These are phyloP conservation scores for Dicentrarchus labrax DNA, from an alignment of 2,113 vertebrate species.

Conservation along the genomic window DNA sequence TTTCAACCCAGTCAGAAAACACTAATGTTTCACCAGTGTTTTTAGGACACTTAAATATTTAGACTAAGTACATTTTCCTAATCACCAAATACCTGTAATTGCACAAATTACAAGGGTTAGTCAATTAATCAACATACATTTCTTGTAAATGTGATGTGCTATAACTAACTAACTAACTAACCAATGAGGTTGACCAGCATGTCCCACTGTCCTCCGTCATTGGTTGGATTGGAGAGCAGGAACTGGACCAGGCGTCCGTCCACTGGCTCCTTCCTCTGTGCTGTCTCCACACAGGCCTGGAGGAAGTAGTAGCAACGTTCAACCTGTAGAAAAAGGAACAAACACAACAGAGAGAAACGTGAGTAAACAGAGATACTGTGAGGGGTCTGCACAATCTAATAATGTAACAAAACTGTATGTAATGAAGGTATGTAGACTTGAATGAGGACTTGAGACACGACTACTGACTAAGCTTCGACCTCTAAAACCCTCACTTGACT, in stretches of 20 bases:
- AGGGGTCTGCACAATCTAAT: background rate
- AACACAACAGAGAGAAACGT: background rate
- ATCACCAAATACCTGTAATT: background rate
- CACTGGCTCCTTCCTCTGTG: slow-evolving; percentile 92
- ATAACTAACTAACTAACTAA: slow-evolving; percentile 84
- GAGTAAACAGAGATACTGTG: background rate
- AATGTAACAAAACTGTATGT: background rate
- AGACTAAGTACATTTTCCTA: background rate
- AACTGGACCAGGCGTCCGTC: slow-evolving; percentile 95
- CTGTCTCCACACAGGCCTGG: slow-evolving; percentile 93
- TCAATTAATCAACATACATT: background rate
- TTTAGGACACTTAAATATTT: background rate
- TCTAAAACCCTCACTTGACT: background rate
- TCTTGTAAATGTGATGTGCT: background rate
- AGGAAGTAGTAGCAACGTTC: slow-evolving; percentile 97
- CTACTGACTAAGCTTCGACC: background rate
- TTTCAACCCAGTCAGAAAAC: background rate
- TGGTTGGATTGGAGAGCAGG: slow-evolving; percentile 93
- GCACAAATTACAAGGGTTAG: background rate
- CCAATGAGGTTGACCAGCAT: slow-evolving; percentile 98
- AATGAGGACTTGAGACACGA: background rate
- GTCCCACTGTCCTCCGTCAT: slow-evolving; percentile 98
- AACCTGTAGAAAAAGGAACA: slow-evolving; percentile 81
- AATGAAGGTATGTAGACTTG: background rate
- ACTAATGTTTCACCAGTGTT: too few relatives aligned